These are phyloP conservation scores for Stegodyphus mimosarum DNA, from an alignment of 1,140 invertebrate species.

Conservation along the genomic window DNA sequence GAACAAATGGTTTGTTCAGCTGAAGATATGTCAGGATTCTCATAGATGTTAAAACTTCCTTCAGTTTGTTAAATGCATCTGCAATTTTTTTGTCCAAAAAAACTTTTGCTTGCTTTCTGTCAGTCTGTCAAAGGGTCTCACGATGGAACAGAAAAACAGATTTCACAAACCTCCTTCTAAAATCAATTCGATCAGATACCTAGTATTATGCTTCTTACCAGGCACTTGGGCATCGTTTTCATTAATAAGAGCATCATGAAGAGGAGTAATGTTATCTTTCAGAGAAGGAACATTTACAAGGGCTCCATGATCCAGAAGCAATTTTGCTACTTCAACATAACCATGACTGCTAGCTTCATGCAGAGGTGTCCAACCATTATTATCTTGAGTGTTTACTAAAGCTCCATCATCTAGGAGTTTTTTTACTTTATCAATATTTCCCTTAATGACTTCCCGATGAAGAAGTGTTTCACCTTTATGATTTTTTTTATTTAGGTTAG, in stretches of 20 bases:
- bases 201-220: too few relatives aligned
- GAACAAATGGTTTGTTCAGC: too few relatives aligned
- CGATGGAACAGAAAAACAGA: too few relatives aligned
- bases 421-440: slow-evolving; percentile 21
- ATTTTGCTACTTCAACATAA: slow-evolving; percentile 18
- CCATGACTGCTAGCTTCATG: slow-evolving; percentile 54
- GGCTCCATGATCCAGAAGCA: slow-evolving; percentile 36
- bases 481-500: slow-evolving; percentile 47
- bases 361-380: slow-evolving; percentile 53
- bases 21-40: too few relatives aligned
- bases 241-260: slow-evolving; percentile 44
- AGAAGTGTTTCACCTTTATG: slow-evolving; percentile 40
- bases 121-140: too few relatives aligned
- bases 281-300: slow-evolving; percentile 40
- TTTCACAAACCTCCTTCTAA: too few relatives aligned
- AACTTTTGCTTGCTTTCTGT: too few relatives aligned
- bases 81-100: too few relatives aligned
- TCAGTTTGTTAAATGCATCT: too few relatives aligned
- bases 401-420: slow-evolving; percentile 30
- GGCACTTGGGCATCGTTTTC: background rate
- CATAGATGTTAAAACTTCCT: too few relatives aligned
- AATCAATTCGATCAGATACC: too few relatives aligned
- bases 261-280: slow-evolving; percentile 33
- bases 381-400: slow-evolving; percentile 41
- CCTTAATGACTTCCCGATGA: slow-evolving; percentile 43